phyloP scores from a whole-genome alignment of 2,797 vertebrate species.

The Holocentrus rufus region DNA sequence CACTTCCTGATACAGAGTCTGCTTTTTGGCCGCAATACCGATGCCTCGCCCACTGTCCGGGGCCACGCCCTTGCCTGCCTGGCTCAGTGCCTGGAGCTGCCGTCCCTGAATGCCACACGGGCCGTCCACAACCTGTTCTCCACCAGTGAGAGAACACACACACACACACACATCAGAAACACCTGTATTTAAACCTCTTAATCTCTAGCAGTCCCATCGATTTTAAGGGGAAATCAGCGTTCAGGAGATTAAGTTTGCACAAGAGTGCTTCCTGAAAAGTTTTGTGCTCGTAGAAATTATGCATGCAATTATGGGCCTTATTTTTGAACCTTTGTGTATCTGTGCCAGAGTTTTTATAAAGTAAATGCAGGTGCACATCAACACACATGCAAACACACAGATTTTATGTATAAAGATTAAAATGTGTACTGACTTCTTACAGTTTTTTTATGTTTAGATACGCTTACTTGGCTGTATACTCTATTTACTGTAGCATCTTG shows the following conservation, averaged over 20 bases:
- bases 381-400: too few relatives aligned
- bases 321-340: too few relatives aligned
- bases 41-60: conserved; percentile 86
- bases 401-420: too few relatives aligned
- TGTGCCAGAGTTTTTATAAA: too few relatives aligned
- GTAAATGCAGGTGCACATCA: too few relatives aligned
- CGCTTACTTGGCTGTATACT: too few relatives aligned
- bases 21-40: conserved; percentile 87
- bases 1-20: conserved; percentile 89
- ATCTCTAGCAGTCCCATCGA: too few relatives aligned
- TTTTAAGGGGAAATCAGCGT: too few relatives aligned
- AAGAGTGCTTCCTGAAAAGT: not conserved
- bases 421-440: too few relatives aligned
- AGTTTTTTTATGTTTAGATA: too few relatives aligned
- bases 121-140: conserved; percentile 85
- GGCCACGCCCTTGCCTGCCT: conserved; percentile 89
- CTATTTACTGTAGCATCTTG: too few relatives aligned
- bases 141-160: conserved; percentile 79
- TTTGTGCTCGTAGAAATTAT: not conserved
- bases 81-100: conserved; percentile 88
- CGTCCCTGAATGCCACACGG: conserved; percentile 71
- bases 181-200: not conserved
- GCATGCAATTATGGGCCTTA: not conserved
- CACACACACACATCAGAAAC: not conserved
- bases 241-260: not conserved